phyloP scores from a whole-genome alignment of 2,888 invertebrate species.

The Brachylomia viminalis region DNA sequence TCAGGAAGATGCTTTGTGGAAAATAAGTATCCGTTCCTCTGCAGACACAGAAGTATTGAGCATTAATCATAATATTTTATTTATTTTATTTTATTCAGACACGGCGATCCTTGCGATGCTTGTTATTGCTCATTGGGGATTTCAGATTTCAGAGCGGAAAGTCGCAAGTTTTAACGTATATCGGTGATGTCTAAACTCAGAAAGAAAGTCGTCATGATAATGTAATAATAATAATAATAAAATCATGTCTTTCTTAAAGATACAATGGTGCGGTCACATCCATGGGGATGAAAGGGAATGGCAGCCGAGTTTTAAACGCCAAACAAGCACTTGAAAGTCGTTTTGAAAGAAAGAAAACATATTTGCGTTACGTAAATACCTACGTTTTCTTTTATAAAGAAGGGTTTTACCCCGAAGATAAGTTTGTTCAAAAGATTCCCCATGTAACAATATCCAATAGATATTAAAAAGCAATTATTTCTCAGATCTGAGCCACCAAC shows the following conservation, averaged over 20 bases:
- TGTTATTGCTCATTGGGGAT: neutral
- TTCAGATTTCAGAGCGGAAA: neutral
- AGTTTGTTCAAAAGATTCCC: neutral
- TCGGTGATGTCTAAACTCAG: too few relatives aligned
- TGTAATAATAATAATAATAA: too few relatives aligned
- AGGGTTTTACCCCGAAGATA: too few relatives aligned
- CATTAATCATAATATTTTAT: neutral
- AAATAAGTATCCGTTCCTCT: too few relatives aligned
- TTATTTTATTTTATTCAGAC: too few relatives aligned
- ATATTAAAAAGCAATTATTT: conserved; percentile 53
- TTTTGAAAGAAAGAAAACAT: too few relatives aligned
- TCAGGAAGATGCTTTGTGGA: neutral
- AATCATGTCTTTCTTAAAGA: neutral
- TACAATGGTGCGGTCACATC: neutral
- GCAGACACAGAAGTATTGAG: too few relatives aligned
- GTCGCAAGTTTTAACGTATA: neutral
- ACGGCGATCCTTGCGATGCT: too few relatives aligned
- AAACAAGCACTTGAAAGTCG: neutral
- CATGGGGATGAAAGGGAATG: neutral
- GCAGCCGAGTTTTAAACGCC: neutral
- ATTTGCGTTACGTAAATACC: too few relatives aligned
- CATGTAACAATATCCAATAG: neutral
- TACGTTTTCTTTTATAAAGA: neutral
- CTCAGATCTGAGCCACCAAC: conserved; percentile 23
- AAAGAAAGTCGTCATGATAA: neutral